Conservation (phyloP, 35 echinoderm and acorn worm species). For the Anneissia japonica region DNA sequence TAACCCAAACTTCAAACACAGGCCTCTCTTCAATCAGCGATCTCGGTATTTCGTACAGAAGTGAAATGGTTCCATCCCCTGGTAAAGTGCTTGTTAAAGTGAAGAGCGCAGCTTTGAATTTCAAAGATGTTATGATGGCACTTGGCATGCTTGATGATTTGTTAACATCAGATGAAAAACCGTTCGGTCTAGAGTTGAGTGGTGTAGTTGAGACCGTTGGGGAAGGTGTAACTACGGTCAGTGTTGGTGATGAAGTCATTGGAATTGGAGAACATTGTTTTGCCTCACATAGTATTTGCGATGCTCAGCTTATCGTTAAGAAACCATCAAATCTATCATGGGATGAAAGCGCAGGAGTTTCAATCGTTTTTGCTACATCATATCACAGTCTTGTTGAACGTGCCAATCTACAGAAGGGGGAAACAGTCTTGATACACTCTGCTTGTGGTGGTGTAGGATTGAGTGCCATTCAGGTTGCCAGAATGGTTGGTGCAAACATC, state of each 20-base stretch:
- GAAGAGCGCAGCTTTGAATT: conserved; percentile 35
- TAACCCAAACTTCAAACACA: conserved; percentile 9
- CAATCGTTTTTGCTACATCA: conserved; percentile 47
- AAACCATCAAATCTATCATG: conserved; percentile 35
- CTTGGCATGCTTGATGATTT: conserved; percentile 11
- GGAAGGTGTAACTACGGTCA: conserved; percentile 16
- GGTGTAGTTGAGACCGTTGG: conserved; percentile 58
- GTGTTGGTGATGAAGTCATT: conserved; percentile 50
- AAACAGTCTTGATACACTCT: conserved; percentile 54
- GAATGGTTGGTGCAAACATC: conserved; percentile 36
- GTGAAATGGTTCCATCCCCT: conserved; percentile 27
- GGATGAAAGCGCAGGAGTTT: conserved; percentile 14
- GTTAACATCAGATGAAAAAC: not conserved
- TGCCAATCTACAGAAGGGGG: conserved; percentile 47
- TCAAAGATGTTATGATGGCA: conserved; percentile 49
- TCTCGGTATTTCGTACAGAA: conserved; percentile 12
- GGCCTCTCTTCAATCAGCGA: conserved; percentile 22
- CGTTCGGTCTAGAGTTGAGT: conserved; percentile 37
- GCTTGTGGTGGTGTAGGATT: conserved; percentile 15
- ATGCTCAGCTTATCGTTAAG: conserved; percentile 20
- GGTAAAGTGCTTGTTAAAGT: conserved; percentile 52
- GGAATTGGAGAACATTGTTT: conserved; percentile 35
- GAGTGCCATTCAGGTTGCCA: conserved; percentile 64
- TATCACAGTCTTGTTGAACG: conserved; percentile 64
- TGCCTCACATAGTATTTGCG: conserved; percentile 46